Base-by-base conservation (phyloP, 2,113 vertebrate species). In the Syrrhaptes paradoxus region DNA sequence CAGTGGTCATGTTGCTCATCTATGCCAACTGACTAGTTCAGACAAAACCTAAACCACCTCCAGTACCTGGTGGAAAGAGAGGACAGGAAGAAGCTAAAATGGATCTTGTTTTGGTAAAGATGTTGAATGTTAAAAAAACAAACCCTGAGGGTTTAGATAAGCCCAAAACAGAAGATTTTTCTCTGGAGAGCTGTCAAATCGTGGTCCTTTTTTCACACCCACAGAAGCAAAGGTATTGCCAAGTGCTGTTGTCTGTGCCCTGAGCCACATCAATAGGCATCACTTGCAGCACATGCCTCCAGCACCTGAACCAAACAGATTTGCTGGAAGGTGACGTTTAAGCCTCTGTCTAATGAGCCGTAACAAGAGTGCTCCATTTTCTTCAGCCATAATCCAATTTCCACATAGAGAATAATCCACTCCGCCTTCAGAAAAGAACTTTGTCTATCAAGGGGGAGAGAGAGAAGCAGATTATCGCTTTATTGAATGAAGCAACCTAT, bases 331-430 rank as follows among this genome's bases (percentile, higher is more conserved):
- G 82, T 85, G 85, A 91, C 24, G 8, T 57, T 87, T 90, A 94
- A 95, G 63, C 57, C 72, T 75, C 83, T 75, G 61, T 52, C n/a
- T 92, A 86, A 92, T 81, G 61, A 94, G 41, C 34, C 11, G 3
- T 92, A 94, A 71, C 54, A 85, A 41, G 57, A 91, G 45, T 57
- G 62, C 49, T 95, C 87, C 65, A 65, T 91, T 95, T 95, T 90
- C 71, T 81, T 82, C 77, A 87, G 28, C 52, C n/a, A 38, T 96
- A 97, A 97, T 96, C 92, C 93, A 92, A 92, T 96, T 96, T 92
- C 88, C 88, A 90, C 93, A 58, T 52, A 49, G 5, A 54, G 79
- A 92, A 96, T 93, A 94, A 96, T 95, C 96, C 83, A 90, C 57
- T 95, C 78, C 1, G 5, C 61, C 61, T 95, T 95, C 87, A 86